Percentiles rank a stretch among this genome's conserved stretches.
Conservation (phyloP, 2,888 invertebrate genomes). For the Apamea monoglypha region DNA sequence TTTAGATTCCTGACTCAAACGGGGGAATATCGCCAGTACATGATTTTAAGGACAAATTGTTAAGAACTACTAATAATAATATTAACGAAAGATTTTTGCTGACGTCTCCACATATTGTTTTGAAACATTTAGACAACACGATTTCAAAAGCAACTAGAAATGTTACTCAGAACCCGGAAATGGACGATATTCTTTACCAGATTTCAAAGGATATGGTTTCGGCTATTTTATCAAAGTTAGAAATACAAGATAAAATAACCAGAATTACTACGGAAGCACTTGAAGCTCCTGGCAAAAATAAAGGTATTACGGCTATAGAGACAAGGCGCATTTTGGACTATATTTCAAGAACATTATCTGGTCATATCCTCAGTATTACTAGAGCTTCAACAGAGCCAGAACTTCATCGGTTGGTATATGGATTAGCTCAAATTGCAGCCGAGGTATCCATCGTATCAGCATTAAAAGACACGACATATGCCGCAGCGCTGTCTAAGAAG, state of each 20-base stretch:
- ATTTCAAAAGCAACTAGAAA: constrained; percentile 83
- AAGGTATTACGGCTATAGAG: constrained; percentile 87
- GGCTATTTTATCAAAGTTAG: constrained; percentile 85
- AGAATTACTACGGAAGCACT: constrained; percentile 86
- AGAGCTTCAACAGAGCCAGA: constrained; percentile 87
- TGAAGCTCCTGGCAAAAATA: constrained; percentile 85
- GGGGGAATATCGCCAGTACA: constrained; percentile 86
- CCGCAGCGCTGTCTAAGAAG: constrained; percentile 84
- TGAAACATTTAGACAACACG: constrained; percentile 83
- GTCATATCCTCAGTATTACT: constrained; percentile 85
- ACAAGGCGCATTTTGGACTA: constrained; percentile 87
- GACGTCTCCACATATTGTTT: constrained; percentile 81
- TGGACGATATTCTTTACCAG: constrained; percentile 85
- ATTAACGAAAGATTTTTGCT: constrained; percentile 73
- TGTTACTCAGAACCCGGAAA: constrained; percentile 84
- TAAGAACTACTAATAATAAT: constrained; percentile 71
- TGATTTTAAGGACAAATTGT: constrained; percentile 80
- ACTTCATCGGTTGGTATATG: constrained; percentile 86
- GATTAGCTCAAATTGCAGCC: constrained; percentile 87
- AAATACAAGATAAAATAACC: constrained; percentile 88
- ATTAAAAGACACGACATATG: constrained; percentile 86
- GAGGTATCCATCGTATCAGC: constrained; percentile 87
- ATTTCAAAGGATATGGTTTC: constrained; percentile 86
- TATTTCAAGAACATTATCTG: constrained; percentile 85
- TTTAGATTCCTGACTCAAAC: constrained; percentile 71